A percentile compares a stretch with the other conserved stretches of the same genome.
Conservation (phyloP, 2,888 invertebrate species). For the Schizaphis graminum region DNA sequence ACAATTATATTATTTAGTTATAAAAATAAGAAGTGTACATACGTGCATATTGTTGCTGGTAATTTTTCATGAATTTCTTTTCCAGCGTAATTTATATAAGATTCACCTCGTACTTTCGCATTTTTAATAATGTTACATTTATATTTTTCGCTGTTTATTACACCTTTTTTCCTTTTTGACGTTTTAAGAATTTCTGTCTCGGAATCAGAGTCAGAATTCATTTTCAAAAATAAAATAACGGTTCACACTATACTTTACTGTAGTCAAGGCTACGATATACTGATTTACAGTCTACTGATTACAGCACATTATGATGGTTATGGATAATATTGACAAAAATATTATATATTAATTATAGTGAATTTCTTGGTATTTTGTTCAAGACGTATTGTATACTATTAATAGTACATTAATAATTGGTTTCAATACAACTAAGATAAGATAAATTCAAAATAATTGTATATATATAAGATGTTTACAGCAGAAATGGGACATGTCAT, state of each 20-base stretch:
- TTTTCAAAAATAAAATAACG: constrained; percentile 31
- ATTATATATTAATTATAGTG: constrained; percentile 32
- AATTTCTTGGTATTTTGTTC: constrained; percentile 33
- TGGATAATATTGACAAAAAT: constrained; percentile 45
- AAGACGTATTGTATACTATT: constrained; percentile 27
- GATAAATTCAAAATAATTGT: constrained; percentile 24
- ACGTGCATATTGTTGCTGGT: constrained; percentile 38
- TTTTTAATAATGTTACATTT: constrained; percentile 47
- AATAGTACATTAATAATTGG: constrained; percentile 42
- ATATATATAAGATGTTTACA: constrained; percentile 20
- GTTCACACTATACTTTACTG: constrained; percentile 37
- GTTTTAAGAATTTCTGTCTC: neutral
- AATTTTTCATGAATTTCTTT: constrained; percentile 47
- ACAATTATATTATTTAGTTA: constrained; percentile 38
- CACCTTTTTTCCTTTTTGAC: constrained; percentile 35
- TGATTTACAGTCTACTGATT: neutral
- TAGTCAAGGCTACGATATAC: constrained; percentile 23
- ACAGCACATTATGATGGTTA: constrained; percentile 32
- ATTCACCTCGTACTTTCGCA: constrained; percentile 43
- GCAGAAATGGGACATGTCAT: constrained; percentile 17
- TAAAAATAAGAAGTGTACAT: constrained; percentile 34
- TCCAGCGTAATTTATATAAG: constrained; percentile 36
- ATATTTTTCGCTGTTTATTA: constrained; percentile 32
- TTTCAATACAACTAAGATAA: constrained; percentile 44
- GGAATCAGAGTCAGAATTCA: constrained; percentile 31